A percentile compares a stretch with the other conserved stretches of the same genome.
These are phyloP conservation scores for Channa striata DNA, from an alignment of 2,797 vertebrate species.

Conservation along the genomic window DNA sequence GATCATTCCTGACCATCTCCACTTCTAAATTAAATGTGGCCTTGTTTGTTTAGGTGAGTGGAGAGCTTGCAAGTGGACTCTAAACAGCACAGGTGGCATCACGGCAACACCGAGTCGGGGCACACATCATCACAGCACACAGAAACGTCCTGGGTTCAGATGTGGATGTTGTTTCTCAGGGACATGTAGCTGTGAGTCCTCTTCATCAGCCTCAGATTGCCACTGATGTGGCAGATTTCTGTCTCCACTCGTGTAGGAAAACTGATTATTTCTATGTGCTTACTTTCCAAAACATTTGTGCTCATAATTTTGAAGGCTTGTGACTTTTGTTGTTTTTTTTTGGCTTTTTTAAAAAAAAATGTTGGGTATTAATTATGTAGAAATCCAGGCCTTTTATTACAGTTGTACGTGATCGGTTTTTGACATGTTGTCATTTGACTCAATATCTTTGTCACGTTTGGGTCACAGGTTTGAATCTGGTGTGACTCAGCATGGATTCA, in stretches of 20 bases:
- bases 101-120: background rate
- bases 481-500: no score
- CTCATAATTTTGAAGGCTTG: background rate
- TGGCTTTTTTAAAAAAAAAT: no score
- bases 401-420: conserved; percentile 1
- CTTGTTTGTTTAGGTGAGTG: background rate
- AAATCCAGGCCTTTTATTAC: background rate
- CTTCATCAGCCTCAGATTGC: background rate
- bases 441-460: background rate
- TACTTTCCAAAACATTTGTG: background rate
- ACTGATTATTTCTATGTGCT: background rate
- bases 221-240: background rate
- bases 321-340: no score
- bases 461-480: conserved; percentile 17
- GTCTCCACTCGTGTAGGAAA: background rate
- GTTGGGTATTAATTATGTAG: conserved; percentile 12
- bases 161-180: conserved; percentile 34
- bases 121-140: background rate
- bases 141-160: background rate
- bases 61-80: background rate
- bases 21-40: background rate
- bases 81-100: background rate
- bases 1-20: no score
- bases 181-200: conserved; percentile 6
- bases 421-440: no score